phyloP scores from a whole-genome alignment of 2,888 invertebrate genomes.

The Diaphora mendica region DNA sequence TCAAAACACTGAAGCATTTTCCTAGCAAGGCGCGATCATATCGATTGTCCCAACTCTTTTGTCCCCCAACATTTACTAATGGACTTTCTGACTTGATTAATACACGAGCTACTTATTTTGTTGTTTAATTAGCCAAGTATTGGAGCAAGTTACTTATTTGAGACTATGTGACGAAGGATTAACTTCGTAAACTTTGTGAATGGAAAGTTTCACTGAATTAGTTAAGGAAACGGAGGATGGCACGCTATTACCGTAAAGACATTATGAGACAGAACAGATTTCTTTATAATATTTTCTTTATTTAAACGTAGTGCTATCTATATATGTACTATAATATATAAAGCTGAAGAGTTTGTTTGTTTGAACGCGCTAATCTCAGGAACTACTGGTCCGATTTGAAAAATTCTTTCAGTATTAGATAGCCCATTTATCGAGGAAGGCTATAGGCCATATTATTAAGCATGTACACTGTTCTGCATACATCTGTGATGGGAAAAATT shows the following conservation, averaged over 20 bases:
- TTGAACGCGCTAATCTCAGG: no score
- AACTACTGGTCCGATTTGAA: no score
- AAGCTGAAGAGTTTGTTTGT: no score
- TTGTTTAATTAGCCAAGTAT: slow-evolving; percentile 40
- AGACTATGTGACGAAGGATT: slow-evolving; percentile 17
- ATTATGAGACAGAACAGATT: background rate
- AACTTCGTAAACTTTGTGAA: slow-evolving; percentile 18
- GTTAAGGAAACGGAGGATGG: slow-evolving; percentile 2
- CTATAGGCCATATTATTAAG: no score
- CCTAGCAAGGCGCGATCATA: slow-evolving; percentile 49
- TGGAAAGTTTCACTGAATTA: slow-evolving; percentile 7
- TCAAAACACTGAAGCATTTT: slow-evolving; percentile 43
- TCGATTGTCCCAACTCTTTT: slow-evolving; percentile 56
- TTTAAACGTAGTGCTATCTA: background rate
- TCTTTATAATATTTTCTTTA: background rate
- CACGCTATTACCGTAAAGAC: background rate
- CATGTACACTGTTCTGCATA: no score
- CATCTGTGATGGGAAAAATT: no score
- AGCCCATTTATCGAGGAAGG: no score
- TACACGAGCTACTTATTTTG: slow-evolving; percentile 48
- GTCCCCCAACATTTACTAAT: slow-evolving; percentile 53
- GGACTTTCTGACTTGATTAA: slow-evolving; percentile 55
- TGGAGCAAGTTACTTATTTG: slow-evolving; percentile 14
- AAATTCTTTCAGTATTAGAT: no score
- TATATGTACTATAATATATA: no score